phyloP scores from a whole-genome alignment of 2,113 vertebrate species.

The Leptobrachium leishanense region DNA sequence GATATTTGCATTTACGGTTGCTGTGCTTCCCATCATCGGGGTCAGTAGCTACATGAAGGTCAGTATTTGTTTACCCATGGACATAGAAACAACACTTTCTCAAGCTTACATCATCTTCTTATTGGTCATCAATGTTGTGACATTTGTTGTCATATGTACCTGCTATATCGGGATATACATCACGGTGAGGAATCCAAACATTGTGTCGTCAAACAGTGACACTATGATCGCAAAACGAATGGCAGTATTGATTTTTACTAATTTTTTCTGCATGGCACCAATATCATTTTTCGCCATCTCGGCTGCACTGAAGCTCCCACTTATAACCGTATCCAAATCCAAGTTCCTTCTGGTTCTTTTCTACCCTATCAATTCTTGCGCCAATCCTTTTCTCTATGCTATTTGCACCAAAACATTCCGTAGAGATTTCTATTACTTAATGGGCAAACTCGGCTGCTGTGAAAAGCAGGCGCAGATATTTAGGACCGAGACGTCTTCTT shows the following conservation, averaged over 20 bases:
- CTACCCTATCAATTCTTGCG: constrained; percentile 95
- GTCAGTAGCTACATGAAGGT: constrained; percentile 95
- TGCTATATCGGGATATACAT: constrained; percentile 93
- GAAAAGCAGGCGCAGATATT: constrained; percentile 86
- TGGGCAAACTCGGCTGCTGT: constrained; percentile 88
- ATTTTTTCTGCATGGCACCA: constrained; percentile 95
- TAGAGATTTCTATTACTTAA: constrained; percentile 86
- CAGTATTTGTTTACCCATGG: constrained; percentile 97
- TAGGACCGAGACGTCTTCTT: constrained; percentile 83
- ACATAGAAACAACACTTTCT: constrained; percentile 77
- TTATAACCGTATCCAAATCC: constrained; percentile 90
- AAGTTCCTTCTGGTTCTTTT: constrained; percentile 94
- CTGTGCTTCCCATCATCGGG: constrained; percentile 82
- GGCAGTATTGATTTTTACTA: constrained; percentile 93
- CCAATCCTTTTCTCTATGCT: constrained; percentile 94
- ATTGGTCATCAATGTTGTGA: constrained; percentile 85
- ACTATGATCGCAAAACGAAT: constrained; percentile 90
- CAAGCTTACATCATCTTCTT: constrained; percentile 85
- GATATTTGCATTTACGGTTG: constrained; percentile 79
- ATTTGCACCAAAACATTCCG: constrained; percentile 95
- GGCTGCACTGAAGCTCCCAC: constrained; percentile 87
- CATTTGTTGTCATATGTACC: constrained; percentile 83
- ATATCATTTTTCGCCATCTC: constrained; percentile 98
- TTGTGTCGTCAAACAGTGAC: constrained; percentile 80
- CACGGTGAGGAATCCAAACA: constrained; percentile 82